Conservation (phyloP, 2,888 invertebrate genomes). For the Tuta absoluta region DNA sequence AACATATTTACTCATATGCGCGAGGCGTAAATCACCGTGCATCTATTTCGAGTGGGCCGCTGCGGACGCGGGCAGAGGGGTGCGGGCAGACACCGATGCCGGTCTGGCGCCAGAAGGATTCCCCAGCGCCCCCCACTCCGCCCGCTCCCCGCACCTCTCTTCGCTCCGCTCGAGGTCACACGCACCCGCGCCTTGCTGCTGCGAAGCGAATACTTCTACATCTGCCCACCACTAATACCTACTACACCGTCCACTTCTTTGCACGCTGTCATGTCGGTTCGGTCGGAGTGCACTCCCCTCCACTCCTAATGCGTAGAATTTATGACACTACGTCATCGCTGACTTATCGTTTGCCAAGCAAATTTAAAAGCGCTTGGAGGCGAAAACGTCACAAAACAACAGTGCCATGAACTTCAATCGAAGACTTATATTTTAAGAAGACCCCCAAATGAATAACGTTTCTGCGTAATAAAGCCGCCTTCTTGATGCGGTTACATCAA, state of each 20-base stretch:
- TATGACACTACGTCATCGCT: conserved; percentile 14
- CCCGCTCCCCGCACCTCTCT: conserved; percentile 54
- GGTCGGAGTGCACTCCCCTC: conserved; percentile 2
- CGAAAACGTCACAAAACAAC: not conserved
- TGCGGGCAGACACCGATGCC: conserved; percentile 75
- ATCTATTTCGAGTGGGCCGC: conserved; percentile 77
- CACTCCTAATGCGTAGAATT: not conserved
- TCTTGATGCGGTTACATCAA: not conserved
- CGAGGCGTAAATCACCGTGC: conserved; percentile 80
- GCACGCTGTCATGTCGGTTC: not conserved
- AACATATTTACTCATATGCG: conserved; percentile 78
- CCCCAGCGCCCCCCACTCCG: conserved; percentile 74
- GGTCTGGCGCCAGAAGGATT: conserved; percentile 83
- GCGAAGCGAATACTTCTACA: conserved; percentile 25
- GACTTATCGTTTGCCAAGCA: conserved; percentile 12
- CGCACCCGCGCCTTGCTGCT: conserved; percentile 40
- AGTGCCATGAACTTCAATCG: no score
- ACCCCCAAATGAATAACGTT: not conserved
- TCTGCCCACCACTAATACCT: conserved; percentile 16
- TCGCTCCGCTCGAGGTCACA: conserved; percentile 47
- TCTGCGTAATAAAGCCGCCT: not conserved
- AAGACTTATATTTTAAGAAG: no score
- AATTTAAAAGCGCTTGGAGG: not conserved
- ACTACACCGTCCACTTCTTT: conserved; percentile 10
- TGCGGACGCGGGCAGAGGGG: conserved; percentile 59